Conservation (phyloP, 1,140 invertebrate genomes). For the Myzus persicae region DNA sequence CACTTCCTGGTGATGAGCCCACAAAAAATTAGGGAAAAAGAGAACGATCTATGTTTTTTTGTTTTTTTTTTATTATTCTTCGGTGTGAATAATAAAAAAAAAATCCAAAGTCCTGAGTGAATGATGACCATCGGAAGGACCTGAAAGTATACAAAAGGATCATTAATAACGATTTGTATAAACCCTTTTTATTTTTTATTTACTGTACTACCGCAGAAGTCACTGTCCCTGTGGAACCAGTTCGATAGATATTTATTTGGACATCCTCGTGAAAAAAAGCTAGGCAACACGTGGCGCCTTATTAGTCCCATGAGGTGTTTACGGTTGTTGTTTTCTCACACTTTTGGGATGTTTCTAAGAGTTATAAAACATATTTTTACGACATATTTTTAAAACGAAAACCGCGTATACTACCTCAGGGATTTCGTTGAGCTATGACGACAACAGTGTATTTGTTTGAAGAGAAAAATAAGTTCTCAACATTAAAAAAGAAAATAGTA, state of each 20-base stretch:
- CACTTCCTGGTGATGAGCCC: constrained; percentile 51
- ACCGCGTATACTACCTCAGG: constrained; percentile 47
- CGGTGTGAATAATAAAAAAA: constrained; percentile 23
- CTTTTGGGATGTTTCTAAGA: constrained; percentile 51
- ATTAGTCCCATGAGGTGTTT: constrained; percentile 58
- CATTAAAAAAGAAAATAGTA: background rate
- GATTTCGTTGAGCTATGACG: constrained; percentile 2
- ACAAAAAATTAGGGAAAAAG: constrained; percentile 46
- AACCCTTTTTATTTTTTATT: constrained; percentile 54
- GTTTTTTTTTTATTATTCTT: constrained; percentile 13
- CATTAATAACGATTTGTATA: constrained; percentile 58
- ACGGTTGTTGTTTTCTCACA: constrained; percentile 50
- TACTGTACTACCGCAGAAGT: background rate
- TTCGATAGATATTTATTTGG: constrained; percentile 54
- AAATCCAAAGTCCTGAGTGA: constrained; percentile 51
- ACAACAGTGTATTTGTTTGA: background rate
- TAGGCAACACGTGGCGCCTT: constrained; percentile 55
- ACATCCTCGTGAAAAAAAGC: background rate
- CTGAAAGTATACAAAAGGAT: constrained; percentile 41
- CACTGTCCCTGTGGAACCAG: constrained; percentile 47
- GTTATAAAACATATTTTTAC: constrained; percentile 59
- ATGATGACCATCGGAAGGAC: constrained; percentile 58
- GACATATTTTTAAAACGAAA: constrained; percentile 58
- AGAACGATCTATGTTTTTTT: constrained; percentile 48
- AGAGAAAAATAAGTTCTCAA: background rate